Evolutionary conservation across 2,797 vertebrate genomes (phyloP).

Genomic region (Morus bassanus): DNA sequence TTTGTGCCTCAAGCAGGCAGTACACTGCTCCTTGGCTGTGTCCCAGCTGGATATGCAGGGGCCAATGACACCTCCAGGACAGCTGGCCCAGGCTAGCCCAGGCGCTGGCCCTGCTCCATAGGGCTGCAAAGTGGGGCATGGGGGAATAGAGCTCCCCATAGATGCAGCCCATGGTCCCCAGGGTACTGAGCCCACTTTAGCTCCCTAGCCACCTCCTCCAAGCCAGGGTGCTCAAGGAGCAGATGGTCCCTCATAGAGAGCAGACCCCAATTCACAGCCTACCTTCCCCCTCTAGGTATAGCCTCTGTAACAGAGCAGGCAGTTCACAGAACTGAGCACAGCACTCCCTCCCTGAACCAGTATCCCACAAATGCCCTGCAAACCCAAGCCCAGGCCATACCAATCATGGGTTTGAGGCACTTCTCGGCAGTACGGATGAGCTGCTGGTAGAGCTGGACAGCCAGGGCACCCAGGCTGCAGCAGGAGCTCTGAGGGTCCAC

Average conservation of each 20-base stretch:
- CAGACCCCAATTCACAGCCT: neutral
- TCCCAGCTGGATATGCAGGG: rapidly evolving
- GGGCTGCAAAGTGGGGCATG: neutral
- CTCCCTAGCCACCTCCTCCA: neutral
- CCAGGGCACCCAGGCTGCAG: constrained; percentile 71
- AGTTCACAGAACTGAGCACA: neutral
- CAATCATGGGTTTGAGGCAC: constrained; percentile 77
- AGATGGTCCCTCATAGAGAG: neutral
- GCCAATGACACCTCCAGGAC: rapidly evolving
- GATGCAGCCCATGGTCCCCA: neutral
- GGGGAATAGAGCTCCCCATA: neutral
- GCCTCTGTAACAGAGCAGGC: neutral
- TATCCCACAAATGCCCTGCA: rapidly evolving
- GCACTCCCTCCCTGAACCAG: rapidly evolving
- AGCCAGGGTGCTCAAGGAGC: neutral
- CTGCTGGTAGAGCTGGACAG: constrained; percentile 85
- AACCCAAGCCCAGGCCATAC: neutral
- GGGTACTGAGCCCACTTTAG: neutral
- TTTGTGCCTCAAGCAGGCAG: rapidly evolving
- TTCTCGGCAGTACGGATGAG: constrained; percentile 76
- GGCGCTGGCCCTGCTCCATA: too few species aligned
- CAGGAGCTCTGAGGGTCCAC: constrained; percentile 67
- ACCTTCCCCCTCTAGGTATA: neutral
- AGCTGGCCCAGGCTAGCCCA: neutral
- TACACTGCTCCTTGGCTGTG: rapidly evolving